These are phyloP conservation scores for Capitulum mitella DNA, from an alignment of 2,888 invertebrate genomes.

Conservation along the genomic window DNA sequence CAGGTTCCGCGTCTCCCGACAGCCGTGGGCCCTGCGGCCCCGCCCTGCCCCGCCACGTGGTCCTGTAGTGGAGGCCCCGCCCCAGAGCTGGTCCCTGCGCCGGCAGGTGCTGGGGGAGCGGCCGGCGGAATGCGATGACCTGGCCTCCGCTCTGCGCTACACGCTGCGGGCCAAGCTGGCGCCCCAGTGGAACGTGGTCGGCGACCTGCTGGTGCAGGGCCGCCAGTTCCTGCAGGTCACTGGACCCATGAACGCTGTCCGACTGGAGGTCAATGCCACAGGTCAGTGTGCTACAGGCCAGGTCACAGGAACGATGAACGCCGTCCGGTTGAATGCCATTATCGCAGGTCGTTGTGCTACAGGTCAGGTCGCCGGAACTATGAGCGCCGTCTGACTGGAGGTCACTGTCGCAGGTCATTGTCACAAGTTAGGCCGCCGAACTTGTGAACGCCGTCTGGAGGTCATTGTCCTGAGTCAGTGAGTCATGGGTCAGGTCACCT, in stretches of 20 bases:
- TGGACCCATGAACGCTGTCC: constrained; percentile 38
- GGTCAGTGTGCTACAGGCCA: constrained; percentile 33
- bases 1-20: too few species aligned
- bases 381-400: constrained; percentile 39
- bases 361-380: constrained; percentile 31
- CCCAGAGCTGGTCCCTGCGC: too few species aligned
- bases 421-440: too few species aligned
- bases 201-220: constrained; percentile 39
- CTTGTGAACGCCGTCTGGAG: too few species aligned
- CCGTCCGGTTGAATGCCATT: constrained; percentile 39
- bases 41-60: too few species aligned
- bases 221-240: constrained; percentile 39
- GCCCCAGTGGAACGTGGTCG: constrained; percentile 43
- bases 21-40: too few species aligned
- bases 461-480: neutral
- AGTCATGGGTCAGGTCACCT: neutral
- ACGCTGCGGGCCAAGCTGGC: constrained; percentile 41
- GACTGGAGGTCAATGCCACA: constrained; percentile 38
- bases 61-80: too few species aligned
- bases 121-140: constrained; percentile 37
- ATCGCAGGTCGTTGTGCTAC: constrained; percentile 36
- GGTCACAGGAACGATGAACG: constrained; percentile 36
- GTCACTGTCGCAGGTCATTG: neutral
- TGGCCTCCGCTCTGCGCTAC: constrained; percentile 42
- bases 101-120: constrained; percentile 12